These are phyloP conservation scores for Pasiphila rectangulata DNA, from an alignment of 2,888 invertebrate species.

Conservation along the genomic window DNA sequence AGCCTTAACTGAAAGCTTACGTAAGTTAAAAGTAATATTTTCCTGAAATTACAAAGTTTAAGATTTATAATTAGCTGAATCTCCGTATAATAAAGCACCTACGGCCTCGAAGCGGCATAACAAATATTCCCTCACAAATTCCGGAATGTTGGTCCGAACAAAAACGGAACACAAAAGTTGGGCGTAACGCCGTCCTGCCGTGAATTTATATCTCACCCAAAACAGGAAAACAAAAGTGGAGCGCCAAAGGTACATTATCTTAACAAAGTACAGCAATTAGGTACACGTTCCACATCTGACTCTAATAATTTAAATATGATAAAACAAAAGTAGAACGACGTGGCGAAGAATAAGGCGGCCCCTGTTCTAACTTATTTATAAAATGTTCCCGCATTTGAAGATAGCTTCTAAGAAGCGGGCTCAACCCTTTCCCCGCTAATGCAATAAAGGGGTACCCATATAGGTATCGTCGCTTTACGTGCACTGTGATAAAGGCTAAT, in stretches of 20 bases:
- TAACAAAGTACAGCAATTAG: constrained; percentile 81
- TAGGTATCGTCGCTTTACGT: constrained; percentile 75
- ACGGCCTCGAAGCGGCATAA: constrained; percentile 61
- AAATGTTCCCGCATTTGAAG: constrained; percentile 68
- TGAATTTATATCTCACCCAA: constrained; percentile 75
- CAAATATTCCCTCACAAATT: constrained; percentile 59
- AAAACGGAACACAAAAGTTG: constrained; percentile 75
- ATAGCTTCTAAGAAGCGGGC: constrained; percentile 41
- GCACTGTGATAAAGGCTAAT: constrained; percentile 75
- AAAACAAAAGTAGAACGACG: constrained; percentile 76
- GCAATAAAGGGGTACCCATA: constrained; percentile 80
- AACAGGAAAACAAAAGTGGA: constrained; percentile 81
- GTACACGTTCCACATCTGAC: constrained; percentile 81
- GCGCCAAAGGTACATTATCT: constrained; percentile 81
- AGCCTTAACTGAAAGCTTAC: constrained; percentile 12
- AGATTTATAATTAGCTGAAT: constrained; percentile 33
- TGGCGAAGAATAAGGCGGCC: constrained; percentile 72
- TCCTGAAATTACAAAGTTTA: constrained; percentile 25
- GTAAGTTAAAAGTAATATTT: constrained; percentile 23
- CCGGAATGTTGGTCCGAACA: constrained; percentile 64
- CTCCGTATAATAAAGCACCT: constrained; percentile 52
- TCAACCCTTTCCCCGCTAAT: constrained; percentile 74
- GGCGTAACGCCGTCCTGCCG: constrained; percentile 66
- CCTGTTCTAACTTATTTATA: constrained; percentile 76
- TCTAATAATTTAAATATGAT: constrained; percentile 81